These are phyloP conservation scores for Bryconaethiops microstoma DNA, from an alignment of 2,797 vertebrate species.

Conservation along the genomic window DNA sequence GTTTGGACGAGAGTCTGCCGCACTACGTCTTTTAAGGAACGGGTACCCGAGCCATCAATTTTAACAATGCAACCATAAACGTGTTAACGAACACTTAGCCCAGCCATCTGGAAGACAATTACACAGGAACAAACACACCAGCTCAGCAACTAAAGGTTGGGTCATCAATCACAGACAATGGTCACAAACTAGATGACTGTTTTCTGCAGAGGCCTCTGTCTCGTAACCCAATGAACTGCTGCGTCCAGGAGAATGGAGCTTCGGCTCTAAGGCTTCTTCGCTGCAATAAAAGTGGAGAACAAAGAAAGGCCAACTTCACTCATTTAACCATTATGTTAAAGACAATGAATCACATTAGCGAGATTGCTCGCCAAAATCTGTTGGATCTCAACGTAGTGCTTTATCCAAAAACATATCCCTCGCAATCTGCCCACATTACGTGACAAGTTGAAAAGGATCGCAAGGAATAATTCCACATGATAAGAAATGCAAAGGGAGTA, in stretches of 20 bases:
- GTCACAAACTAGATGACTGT: conserved; percentile 79
- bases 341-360: conserved; percentile 40
- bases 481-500: conserved; percentile 20
- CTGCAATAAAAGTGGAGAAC: conserved; percentile 31
- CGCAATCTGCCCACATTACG: conserved; percentile 34
- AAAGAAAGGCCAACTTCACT: conserved; percentile 36
- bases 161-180: conserved; percentile 83
- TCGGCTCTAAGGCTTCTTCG: conserved; percentile 20
- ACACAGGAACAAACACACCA: conserved; percentile 83
- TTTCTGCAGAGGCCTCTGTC: conserved; percentile 71
- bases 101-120: conserved; percentile 87
- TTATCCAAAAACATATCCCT: conserved; percentile 33
- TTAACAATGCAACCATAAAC: conserved; percentile 69
- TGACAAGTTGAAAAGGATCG: conserved; percentile 5
- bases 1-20: conserved; percentile 70
- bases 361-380: conserved; percentile 13
- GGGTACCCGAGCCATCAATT: conserved; percentile 53
- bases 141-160: conserved; percentile 84
- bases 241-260: conserved; percentile 45
- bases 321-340: conserved; percentile 52
- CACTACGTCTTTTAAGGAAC: conserved; percentile 51
- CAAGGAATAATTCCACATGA: conserved; percentile 17
- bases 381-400: conserved; percentile 30
- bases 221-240: conserved; percentile 78
- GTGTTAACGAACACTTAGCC: conserved; percentile 85